Conservation (phyloP, 2,113 vertebrate species). For the Cyanoderma ruficeps region DNA sequence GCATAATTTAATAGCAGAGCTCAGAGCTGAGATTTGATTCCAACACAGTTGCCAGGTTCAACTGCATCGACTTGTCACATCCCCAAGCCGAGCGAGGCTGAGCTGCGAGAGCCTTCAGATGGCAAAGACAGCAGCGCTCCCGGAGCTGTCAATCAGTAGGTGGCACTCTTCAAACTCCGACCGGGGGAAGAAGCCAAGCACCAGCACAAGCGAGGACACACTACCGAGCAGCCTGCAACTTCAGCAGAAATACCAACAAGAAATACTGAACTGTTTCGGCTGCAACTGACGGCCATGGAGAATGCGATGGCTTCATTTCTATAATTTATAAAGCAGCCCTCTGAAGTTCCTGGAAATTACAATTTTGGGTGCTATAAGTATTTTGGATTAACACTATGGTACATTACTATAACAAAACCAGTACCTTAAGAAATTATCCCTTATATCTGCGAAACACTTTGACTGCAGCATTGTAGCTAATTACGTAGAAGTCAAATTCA, state of each 20-base stretch:
- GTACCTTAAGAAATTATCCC: not conserved
- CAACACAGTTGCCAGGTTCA: not conserved
- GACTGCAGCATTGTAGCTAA: not conserved
- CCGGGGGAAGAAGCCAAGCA: not conserved
- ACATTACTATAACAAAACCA: not conserved
- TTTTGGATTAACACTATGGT: not conserved
- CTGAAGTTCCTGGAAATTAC: not conserved
- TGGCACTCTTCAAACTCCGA: constrained; percentile 25
- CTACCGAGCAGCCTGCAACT: not conserved
- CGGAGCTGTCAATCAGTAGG: constrained; percentile 20
- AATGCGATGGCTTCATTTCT: not conserved
- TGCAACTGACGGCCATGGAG: not conserved
- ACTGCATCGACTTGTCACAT: not conserved
- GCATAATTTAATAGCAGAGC: not conserved
- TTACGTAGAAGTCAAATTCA: not conserved
- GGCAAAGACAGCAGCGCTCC: not conserved
- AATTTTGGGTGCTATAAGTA: not conserved
- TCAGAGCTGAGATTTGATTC: not conserved
- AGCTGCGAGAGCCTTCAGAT: not conserved
- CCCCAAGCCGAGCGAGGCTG: not conserved
- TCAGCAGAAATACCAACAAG: not conserved
- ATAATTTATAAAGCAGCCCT: not conserved
- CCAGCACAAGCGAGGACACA: not conserved
- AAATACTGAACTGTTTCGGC: not conserved
- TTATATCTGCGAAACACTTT: not conserved